A percentile compares a stretch with the other conserved stretches of the same genome.
Conservation (phyloP, 2,888 invertebrate species). For the Operophtera brumata region DNA sequence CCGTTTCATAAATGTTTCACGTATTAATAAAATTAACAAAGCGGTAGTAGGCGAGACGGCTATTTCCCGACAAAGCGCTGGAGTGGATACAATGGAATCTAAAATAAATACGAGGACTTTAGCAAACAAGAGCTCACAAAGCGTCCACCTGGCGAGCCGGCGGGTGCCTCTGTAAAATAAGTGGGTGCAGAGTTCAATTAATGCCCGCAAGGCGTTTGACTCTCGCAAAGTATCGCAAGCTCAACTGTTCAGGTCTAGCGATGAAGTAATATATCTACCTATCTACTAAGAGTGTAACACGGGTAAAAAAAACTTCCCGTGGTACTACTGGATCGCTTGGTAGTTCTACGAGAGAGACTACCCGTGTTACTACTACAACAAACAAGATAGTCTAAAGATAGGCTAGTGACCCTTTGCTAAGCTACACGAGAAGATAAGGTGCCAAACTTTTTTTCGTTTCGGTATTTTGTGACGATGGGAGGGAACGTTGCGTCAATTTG, state of each 20-base stretch:
- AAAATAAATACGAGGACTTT: constrained; percentile 79
- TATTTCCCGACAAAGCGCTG: constrained; percentile 75
- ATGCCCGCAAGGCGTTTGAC: constrained; percentile 53
- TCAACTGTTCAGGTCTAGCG: constrained; percentile 17
- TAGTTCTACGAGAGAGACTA: no score
- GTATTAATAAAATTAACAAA: constrained; percentile 81
- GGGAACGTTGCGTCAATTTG: constrained; percentile 1
- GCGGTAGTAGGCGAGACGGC: constrained; percentile 68
- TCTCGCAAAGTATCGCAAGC: constrained; percentile 38
- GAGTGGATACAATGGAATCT: constrained; percentile 74
- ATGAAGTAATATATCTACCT: no score
- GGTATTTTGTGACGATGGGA: constrained; percentile 1
- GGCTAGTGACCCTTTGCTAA: constrained; percentile 15
- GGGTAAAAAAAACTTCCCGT: no score
- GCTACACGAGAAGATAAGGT: constrained; percentile 4
- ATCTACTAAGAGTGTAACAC: no score
- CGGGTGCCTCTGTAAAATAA: constrained; percentile 66
- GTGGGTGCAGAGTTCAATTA: constrained; percentile 64
- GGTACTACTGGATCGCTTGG: no score
- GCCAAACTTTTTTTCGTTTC: constrained; percentile 14
- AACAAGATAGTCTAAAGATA: no score
- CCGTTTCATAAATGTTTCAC: constrained; percentile 79
- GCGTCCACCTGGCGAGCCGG: constrained; percentile 68
- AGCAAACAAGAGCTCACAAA: constrained; percentile 75
- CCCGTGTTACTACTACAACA: no score